These are phyloP conservation scores for Ferdinandea cuprea DNA, from an alignment of 2,888 invertebrate genomes.

Conservation along the genomic window DNA sequence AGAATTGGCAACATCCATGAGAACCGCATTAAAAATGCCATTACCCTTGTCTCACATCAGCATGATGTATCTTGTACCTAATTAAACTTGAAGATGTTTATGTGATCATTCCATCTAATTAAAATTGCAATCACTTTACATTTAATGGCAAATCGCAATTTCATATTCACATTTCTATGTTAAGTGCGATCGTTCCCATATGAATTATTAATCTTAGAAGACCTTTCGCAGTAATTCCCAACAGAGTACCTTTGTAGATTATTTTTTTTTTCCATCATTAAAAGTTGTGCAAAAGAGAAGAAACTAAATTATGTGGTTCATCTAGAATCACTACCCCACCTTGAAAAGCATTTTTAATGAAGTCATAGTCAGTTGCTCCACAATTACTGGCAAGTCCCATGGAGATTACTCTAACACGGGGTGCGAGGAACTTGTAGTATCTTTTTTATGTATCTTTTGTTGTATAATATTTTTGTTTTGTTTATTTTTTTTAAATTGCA, in stretches of 20 bases:
- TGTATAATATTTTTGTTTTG: neutral
- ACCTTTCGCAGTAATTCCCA: constrained; percentile 3
- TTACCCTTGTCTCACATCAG: constrained; percentile 14
- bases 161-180: constrained; percentile 41
- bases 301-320: constrained; percentile 28
- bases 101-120: constrained; percentile 14
- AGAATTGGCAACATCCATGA: neutral
- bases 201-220: constrained; percentile 50
- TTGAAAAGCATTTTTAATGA: constrained; percentile 26
- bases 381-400: neutral
- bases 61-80: neutral
- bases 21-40: constrained; percentile 3
- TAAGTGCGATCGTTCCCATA: constrained; percentile 55
- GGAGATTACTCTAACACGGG: neutral
- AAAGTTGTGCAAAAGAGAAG: neutral
- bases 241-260: neutral
- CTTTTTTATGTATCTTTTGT: constrained; percentile 1
- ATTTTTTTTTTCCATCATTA: constrained; percentile 12
- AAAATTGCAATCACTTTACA: constrained; percentile 34
- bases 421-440: neutral
- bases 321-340: constrained; percentile 40
- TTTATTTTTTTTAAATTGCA: constrained; percentile 26
- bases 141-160: constrained; percentile 17
- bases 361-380: neutral
- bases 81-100: constrained; percentile 15